Percentiles rank a stretch among this genome's conserved stretches.
These are phyloP conservation scores for Sinonovacula constricta DNA, from an alignment of 1,140 invertebrate genomes.

Conservation along the genomic window DNA sequence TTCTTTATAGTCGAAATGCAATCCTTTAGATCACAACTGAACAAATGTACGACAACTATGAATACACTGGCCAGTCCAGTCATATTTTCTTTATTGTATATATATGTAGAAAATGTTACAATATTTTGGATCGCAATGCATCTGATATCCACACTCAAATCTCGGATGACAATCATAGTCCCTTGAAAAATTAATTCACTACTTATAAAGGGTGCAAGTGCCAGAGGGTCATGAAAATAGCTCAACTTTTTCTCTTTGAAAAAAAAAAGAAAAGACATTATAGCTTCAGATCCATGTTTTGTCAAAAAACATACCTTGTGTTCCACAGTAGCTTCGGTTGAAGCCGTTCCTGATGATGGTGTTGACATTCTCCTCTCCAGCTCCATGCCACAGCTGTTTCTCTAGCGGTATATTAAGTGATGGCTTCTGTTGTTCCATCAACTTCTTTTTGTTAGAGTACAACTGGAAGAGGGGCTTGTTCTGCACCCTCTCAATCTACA, in stretches of 20 bases:
- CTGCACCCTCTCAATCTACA: constrained; percentile 68
- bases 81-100: too few species aligned
- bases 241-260: background rate
- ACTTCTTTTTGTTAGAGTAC: constrained; percentile 58
- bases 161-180: background rate
- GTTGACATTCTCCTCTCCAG: constrained; percentile 22
- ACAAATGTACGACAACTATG: too few species aligned
- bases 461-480: constrained; percentile 60
- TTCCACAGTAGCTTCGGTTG: constrained; percentile 53
- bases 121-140: too few species aligned
- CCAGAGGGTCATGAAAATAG: too few species aligned
- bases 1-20: too few species aligned
- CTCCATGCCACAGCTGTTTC: constrained; percentile 51
- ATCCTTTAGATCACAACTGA: too few species aligned
- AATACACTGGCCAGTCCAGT: too few species aligned
- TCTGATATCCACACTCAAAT: background rate
- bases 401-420: constrained; percentile 7
- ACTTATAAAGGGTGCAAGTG: too few species aligned
- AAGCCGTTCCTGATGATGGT: constrained; percentile 55
- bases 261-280: background rate
- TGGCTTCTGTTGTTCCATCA: constrained; percentile 52
- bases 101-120: too few species aligned
- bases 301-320: constrained; percentile 12
- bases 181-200: background rate
- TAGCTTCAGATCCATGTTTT: background rate